Evolutionary conservation across 2,113 vertebrate genomes (phyloP), one percentile per base, ranked within the genome.

Genomic region (Noctilio leporinus): DNA sequence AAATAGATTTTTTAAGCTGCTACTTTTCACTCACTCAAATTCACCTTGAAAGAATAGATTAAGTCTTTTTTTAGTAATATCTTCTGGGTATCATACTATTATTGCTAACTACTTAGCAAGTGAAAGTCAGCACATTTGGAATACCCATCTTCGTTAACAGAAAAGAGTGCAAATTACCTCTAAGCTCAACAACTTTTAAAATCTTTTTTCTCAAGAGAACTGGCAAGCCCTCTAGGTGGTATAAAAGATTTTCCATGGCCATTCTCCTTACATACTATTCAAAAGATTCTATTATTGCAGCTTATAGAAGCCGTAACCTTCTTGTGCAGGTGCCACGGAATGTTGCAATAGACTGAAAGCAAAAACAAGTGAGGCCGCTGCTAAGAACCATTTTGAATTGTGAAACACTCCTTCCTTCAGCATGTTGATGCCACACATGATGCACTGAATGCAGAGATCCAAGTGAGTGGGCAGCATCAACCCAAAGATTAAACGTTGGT

Each of bases 1-100:
- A 96, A 86, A 76, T 40, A 43, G 4, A 84, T 43, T 93, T 53
- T 73, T 53, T 45, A 95, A 92, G 76, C 49, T 88, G 49, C 69
- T 95, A 43, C 28, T 95, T 92, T 91, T 92, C 30, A 78, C n/a
- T 91, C 16, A 2, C 92, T 95, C 92, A 95, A 89, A 95, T 75
- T 95, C 43, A 93, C 57, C 77, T 93, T 93, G 47, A 96, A 89
- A 38, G 24, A 16, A 62, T 45, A 93, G 11, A 40, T 67, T 81
- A 89, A 69, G 33, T 87, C 47, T 64, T 83, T 82, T 59, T 45
- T 59, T 33, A 70, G 89, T 72, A 92, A 43, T 96, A 53, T 95
- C 49, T 86, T 95, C 75, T 92, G 76, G 35, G 33, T 89, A 80
- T 72, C 47, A 77, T 67, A 59, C 35, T 91, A 59, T 83, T 95